Conservation (phyloP, 2,888 invertebrate genomes). For the Listrodromus nycthemerus region DNA sequence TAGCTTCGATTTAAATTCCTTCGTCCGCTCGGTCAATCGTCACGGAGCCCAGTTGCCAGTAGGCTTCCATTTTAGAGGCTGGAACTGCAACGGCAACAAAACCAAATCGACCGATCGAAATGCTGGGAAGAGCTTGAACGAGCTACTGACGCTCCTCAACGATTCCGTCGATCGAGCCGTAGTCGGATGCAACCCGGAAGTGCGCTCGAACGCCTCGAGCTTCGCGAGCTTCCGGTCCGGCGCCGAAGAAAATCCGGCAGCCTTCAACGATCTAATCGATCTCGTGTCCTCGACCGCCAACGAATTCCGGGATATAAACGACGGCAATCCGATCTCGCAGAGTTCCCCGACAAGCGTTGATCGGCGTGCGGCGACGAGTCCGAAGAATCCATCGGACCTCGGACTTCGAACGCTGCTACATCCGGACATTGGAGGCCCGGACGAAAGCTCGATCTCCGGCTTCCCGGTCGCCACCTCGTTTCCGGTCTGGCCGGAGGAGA, state of each 20-base stretch:
- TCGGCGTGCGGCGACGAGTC: background rate
- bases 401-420: background rate
- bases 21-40: conserved; percentile 63
- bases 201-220: conserved; percentile 37
- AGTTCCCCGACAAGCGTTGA: background rate
- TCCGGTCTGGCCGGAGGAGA: conserved; percentile 11
- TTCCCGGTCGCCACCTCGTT: background rate
- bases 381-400: background rate
- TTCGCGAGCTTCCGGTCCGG: conserved; percentile 54
- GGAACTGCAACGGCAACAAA: background rate
- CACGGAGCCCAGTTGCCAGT: conserved; percentile 51
- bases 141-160: conserved; percentile 49
- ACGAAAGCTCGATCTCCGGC: background rate
- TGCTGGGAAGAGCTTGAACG: conserved; percentile 44
- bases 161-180: conserved; percentile 57
- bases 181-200: background rate
- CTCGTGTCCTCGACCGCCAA: conserved; percentile 58
- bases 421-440: background rate
- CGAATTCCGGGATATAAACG: conserved; percentile 51
- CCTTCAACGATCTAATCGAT: conserved; percentile 54
- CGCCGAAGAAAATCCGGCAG: conserved; percentile 44
- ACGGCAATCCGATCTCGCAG: background rate
- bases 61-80: conserved; percentile 27
- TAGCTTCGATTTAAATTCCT: conserved; percentile 58
- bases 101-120: conserved; percentile 1